Percentiles rank a stretch among this genome's conserved stretches.
Evolutionary conservation across 2,113 vertebrate genomes (phyloP).

Genomic region (Poeciliopsis turrubarensis): DNA sequence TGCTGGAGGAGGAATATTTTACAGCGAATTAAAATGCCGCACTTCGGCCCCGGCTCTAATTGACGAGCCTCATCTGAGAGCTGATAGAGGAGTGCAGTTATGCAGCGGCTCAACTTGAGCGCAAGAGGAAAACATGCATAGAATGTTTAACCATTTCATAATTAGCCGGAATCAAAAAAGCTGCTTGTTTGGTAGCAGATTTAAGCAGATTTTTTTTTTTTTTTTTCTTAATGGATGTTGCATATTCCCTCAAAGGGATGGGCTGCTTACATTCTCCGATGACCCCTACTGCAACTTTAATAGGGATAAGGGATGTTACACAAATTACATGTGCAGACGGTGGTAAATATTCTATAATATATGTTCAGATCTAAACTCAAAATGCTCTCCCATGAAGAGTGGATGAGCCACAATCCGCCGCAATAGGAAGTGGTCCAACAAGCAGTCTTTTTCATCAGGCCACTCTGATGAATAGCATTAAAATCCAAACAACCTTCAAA

Average conservation of each 20-base stretch:
- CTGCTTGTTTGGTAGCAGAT: conserved; percentile 64
- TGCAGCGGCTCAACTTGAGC: conserved; percentile 36
- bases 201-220: conserved; percentile 52
- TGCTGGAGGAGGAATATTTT: conserved; percentile 81
- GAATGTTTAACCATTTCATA: conserved; percentile 77
- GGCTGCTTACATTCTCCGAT: conserved; percentile 59
- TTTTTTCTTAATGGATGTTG: conserved; percentile 20
- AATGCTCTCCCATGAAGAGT: conserved; percentile 48
- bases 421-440: conserved; percentile 41
- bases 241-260: conserved; percentile 18
- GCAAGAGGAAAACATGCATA: conserved; percentile 57
- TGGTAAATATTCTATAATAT: conserved; percentile 69
- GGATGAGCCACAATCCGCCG: conserved; percentile 41
- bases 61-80: conserved; percentile 75
- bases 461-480: conserved; percentile 55
- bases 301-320: conserved; percentile 33
- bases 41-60: conserved; percentile 74
- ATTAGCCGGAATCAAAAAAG: conserved; percentile 74
- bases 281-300: conserved; percentile 50
- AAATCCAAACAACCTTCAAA: conserved; percentile 59
- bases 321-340: conserved; percentile 49
- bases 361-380: conserved; percentile 50
- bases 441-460: conserved; percentile 48
- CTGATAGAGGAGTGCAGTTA: conserved; percentile 58
- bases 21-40: conserved; percentile 78